Evolutionary conservation across 2,888 invertebrate species (phyloP).

Genomic region (Hypolimnas misippus): DNA sequence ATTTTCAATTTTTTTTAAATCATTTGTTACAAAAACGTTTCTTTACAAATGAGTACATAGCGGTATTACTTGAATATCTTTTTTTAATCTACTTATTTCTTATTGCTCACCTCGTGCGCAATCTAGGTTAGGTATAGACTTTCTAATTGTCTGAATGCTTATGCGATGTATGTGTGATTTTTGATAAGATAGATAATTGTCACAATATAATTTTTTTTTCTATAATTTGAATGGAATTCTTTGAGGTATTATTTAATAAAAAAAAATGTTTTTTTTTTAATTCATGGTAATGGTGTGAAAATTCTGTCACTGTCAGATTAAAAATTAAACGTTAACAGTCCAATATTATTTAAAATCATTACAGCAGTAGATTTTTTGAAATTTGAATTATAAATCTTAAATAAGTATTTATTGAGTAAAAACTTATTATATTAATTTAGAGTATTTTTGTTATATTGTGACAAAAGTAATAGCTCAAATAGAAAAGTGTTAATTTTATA

Average conservation of each 20-base stretch:
- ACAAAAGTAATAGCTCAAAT: no score
- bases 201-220: slow-evolving; percentile 26
- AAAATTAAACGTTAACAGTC: no score
- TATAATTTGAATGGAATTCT: slow-evolving; percentile 26
- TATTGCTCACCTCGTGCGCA: slow-evolving; percentile 37
- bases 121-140: slow-evolving; percentile 33
- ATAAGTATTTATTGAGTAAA: no score
- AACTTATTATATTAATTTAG: no score
- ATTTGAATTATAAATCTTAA: no score
- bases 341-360: no score
- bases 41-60: slow-evolving; percentile 30
- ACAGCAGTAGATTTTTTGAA: no score
- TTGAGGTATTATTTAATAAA: slow-evolving; percentile 3
- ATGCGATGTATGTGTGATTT: slow-evolving; percentile 23
- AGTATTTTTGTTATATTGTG: no score
- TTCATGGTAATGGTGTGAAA: neutral
- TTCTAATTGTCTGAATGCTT: slow-evolving; percentile 25
- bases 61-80: slow-evolving; percentile 21
- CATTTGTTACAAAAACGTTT: no score
- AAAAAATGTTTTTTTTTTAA: neutral
- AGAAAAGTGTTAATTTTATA: no score
- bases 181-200: slow-evolving; percentile 28
- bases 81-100: slow-evolving; percentile 35
- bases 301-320: neutral
- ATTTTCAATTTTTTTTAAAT: no score